Base-by-base conservation (phyloP, 2,888 invertebrate genomes). In the Bombylius major region DNA sequence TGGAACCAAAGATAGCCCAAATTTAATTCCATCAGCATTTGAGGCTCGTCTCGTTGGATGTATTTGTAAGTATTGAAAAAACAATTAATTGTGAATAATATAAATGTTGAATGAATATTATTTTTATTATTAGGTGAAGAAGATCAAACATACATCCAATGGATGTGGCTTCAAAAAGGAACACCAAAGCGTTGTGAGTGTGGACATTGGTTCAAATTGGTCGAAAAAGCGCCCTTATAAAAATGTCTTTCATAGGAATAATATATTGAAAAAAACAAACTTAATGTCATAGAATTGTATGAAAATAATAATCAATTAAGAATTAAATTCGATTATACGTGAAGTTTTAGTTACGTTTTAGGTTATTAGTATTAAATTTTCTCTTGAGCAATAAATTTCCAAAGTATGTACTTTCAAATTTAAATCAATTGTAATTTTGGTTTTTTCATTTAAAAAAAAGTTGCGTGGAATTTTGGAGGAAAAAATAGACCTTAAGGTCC, bases 201-300 rank as follows among this genome's bases (percentile, higher is more conserved):
- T 73, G 98, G 98, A 56, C 86, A 95, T 72, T 96, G 93, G 93
- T 97, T 94, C 79, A 91, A 93, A 77, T 80, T 97, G 66, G 82
- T 86, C 58, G 86, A 87, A 73, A 87, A 86, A 75, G 77, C 81
- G 62, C 82, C 84, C 63, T 69, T 85, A 68, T 86, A 85, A 84
- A 75, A 59, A 62, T 61, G 5, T 45, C 3, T 55, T 55, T 39
- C 45, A 23, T 36, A 46, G 50, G 51, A 45, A 13, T 42, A 36
- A 39, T 33, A 33, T 48, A 34, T 23, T 51, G 47, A 47, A 51
- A 51, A 51, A 46, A 49, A 23, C 46, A 45, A 49, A 11, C 47
- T 51, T 47, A 50, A 55, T 57, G 51, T 59, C 56, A 54, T 59
- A 59, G 59, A 57, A 56, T 53, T 56, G 56, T 53, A 56, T 46